These are phyloP conservation scores for Amazona vittata DNA, from an alignment of 2,113 vertebrate species.

Conservation along the genomic window DNA sequence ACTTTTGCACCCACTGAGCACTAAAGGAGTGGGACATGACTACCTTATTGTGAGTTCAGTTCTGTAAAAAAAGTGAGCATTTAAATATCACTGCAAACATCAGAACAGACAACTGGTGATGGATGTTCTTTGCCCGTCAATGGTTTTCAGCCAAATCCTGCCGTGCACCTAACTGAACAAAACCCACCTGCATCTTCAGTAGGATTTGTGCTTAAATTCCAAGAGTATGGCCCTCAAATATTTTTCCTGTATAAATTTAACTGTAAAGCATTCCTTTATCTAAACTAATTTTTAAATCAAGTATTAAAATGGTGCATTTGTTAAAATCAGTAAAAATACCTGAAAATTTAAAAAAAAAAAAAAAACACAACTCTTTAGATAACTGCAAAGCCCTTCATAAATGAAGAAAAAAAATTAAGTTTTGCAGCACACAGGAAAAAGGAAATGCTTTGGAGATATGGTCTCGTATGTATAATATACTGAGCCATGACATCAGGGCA, in stretches of 20 bases:
- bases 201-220: not conserved
- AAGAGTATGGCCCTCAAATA: not conserved
- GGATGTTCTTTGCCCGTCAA: not conserved
- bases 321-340: not conserved
- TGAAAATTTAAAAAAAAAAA: not conserved
- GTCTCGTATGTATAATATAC: not conserved
- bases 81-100: not conserved
- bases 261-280: not conserved
- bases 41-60: not conserved
- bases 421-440: slow-evolving; percentile 34
- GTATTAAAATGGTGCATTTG: not conserved
- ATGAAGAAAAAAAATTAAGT: not conserved
- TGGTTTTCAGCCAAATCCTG: not conserved
- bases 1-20: not conserved
- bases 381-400: not conserved
- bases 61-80: not conserved
- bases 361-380: not conserved
- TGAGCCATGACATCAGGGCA: slow-evolving; percentile 53
- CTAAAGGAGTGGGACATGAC: not conserved
- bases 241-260: not conserved
- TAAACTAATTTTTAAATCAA: not conserved
- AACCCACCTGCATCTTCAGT: not conserved
- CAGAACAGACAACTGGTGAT: not conserved
- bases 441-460: slow-evolving; percentile 53
- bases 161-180: not conserved